Percentiles rank a stretch among this genome's conserved stretches.
These are phyloP conservation scores for Formica aserva DNA, from an alignment of 2,888 invertebrate species.

Conservation along the genomic window DNA sequence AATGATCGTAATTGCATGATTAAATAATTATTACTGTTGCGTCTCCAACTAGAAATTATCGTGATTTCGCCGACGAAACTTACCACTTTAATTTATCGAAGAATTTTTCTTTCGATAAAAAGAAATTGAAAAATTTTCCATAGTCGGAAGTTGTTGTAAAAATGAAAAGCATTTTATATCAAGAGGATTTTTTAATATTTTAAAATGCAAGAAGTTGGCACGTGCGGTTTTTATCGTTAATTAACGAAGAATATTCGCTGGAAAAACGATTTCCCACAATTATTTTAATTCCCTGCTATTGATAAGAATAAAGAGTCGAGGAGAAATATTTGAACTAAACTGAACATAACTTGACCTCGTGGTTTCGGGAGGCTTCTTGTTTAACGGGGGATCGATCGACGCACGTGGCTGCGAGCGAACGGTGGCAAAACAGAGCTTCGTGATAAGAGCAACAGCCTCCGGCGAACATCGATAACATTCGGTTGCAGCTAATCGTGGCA, in stretches of 20 bases:
- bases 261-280: neutral
- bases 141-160: neutral
- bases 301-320: neutral
- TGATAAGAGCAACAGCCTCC: slow-evolving; percentile 38
- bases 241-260: slow-evolving; percentile 6
- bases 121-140: neutral
- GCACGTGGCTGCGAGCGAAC: neutral
- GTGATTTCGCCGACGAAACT: slow-evolving; percentile 8
- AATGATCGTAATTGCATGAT: neutral
- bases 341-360: neutral
- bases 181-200: neutral
- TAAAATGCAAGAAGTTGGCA: neutral
- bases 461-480: neutral
- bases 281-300: neutral
- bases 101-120: neutral
- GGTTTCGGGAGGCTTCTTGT: neutral
- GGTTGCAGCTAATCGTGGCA: neutral
- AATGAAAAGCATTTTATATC: neutral
- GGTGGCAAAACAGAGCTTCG: slow-evolving; percentile 39
- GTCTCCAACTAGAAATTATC: no score
- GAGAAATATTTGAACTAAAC: neutral
- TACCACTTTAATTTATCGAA: neutral
- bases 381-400: slow-evolving; percentile 24
- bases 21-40: neutral
- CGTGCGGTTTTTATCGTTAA: neutral